Evolutionary conservation across 2,888 invertebrate species (phyloP), one percentile per base, ranked within the genome.

Genomic region (Lithophane semibrunnea): DNA sequence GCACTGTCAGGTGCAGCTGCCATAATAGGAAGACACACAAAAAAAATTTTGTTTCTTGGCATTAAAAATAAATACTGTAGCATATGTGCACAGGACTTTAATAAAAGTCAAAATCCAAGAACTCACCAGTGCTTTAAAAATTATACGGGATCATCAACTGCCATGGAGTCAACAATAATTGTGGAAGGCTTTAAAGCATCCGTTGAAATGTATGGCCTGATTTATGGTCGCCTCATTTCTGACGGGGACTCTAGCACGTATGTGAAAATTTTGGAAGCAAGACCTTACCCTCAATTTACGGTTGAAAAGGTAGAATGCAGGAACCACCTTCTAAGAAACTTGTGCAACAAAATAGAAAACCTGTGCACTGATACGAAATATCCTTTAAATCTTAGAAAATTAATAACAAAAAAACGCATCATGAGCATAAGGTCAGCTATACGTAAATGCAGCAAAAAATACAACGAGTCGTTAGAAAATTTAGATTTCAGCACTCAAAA

Each of bases 401-500:
- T 29, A 29, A 29, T 29, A 29, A 29, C 29, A 29, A 29, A 29
- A 29, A 29, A 29, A 29, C 29, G 29, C 29, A 29, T 29, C 29
- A 29, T 29, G 29, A 29, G 29, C 29, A 29, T 29, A 29, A 29
- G 29, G 29, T 29, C 29, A 29, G 29, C 29, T 29, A 71, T 71
- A 65, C 65, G 72, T 65, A 76, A 76, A 72, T 76, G 65, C 12
- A 70, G 72, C 44, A 72, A 66, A 60, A 75, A 75, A n/a, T 60
- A 73, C 7, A 8, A 69, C 16, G 29, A 29, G 29, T 61, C 74
- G 0, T 49, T 13, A 13, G 68, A 76, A 54, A 16, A 76, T 29
- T 3, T 66, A 54, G 66, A 76, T 21, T 71, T 12, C 12, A 9
- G 73, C 52, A 67, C 61, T 2, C 73, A 61, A 1, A 52, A 73